Base-by-base conservation (phyloP, 1,140 invertebrate genomes). In the Drosophila pallidifrons region DNA sequence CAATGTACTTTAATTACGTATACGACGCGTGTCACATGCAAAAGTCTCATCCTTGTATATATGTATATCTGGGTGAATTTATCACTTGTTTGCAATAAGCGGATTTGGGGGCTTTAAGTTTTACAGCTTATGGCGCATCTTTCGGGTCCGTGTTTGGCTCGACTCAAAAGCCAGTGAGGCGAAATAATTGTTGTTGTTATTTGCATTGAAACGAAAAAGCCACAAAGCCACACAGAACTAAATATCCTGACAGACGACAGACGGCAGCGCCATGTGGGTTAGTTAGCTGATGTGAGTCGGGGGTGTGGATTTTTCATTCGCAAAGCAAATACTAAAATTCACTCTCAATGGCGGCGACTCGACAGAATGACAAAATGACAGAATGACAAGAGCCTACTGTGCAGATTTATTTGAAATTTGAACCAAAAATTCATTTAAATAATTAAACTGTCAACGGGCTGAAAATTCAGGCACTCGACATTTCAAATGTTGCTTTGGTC, bases 351-450 rank as follows among this genome's bases (percentile, higher is more conserved):
- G 32, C 54, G 35, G 54, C 54, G 35, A 35, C 16, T 4, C 15
- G 54, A 57, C 35, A 57, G 5, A 10, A 1, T 15, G 32, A 57
- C 35, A 35, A 28, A n/a, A 35, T 35, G 32, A 45, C 47, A 28
- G 15, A 20, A 47, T 64, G 59, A 13, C 51, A 38, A 20, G 3
- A 25, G 13, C n/a, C 45, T 5, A n/a, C 35, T 51, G 43, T 28
- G 45, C 35, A 47, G 59, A 81, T 77, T 75, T 71, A 64, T 61
- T 59, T 59, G 57, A 47, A 61, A 38, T 61, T 2, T 16, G 35
- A 25, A 57, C 28, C 30, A 8, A 52, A 60, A 45, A 68, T 67
- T 49, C 67, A 74, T 82, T 82, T 79, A 20, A 82, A 82, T 79
- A 82, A 79, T 82, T 71, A 70, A 71, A 75, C 11, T 63, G 69